Base-by-base conservation (phyloP, 2,113 vertebrate genomes). In the Plectropomus leopardus region DNA sequence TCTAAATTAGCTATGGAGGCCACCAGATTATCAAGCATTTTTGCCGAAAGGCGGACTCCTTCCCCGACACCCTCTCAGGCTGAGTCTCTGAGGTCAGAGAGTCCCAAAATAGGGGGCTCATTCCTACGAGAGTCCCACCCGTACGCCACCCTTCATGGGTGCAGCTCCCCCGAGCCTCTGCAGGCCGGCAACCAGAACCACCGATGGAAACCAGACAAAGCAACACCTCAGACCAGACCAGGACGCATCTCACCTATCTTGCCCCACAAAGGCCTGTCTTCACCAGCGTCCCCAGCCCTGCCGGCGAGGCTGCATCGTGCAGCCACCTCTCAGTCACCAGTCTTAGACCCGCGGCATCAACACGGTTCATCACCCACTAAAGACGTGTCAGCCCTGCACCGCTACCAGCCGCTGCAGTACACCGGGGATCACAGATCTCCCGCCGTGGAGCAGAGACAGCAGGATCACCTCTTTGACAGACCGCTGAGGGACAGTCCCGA, bases 1-100 rank as follows among this genome's bases (percentile, higher is more conserved):
- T 71, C 59, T 42, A 90, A 76, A 26, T 30, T 90, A 51, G 88
- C 86, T 0, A 54, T 87, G 57, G 94, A 94, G 36, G 89, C 92
- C 7, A 77, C 76, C 67, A 92, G 76, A 47, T 11, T 91, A 40
- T 94, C 92, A n/a, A 63, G 28, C 15, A 17, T 76, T 19, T 90
- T 88, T 64, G 74, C 86, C 23, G 93, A 88, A 16, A 86, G 86
- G 34, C 75, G 65, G 17, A 85, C 78, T 67, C 83, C 88, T 1
- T 95, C 91, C 7, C 93, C 92, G 4, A 81, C 87, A 6, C 64
- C 67, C 19, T 93, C 89, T 40, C 84, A 75, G 1, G 30, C 55
- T 0, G 93, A 94, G 17, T 88, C 82, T 0, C 24, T 73, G 36
- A 74, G 75, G 7, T 86, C 89, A 9, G 86, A 92, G 16, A 92